Percentiles rank a stretch among this genome's conserved stretches.
These are phyloP conservation scores for Anguilla rostrata DNA, from an alignment of 2,113 vertebrate genomes.

Conservation along the genomic window DNA sequence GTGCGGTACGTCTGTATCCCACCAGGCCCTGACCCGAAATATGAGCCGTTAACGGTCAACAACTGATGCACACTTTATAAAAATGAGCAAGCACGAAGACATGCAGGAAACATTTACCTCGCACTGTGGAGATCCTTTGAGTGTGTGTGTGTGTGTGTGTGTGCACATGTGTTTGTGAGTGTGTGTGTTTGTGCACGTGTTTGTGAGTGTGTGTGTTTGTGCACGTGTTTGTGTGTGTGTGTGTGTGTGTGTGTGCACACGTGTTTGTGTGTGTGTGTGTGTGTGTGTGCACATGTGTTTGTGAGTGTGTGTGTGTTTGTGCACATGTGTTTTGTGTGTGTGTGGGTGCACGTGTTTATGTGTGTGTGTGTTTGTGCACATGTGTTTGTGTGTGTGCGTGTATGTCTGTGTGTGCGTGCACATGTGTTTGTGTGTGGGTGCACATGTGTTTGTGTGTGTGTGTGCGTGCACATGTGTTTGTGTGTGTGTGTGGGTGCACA, in stretches of 20 bases:
- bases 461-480: not conserved
- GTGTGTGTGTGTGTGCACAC: not conserved
- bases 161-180: not conserved
- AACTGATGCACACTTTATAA: not conserved
- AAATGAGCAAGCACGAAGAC: not conserved
- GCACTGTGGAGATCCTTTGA: not conserved
- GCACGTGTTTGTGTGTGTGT: no score
- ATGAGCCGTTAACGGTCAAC: no score
- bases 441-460: no score
- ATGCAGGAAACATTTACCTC: not conserved
- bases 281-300: not conserved
- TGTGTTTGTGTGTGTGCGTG: no score
- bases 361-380: not conserved
- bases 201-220: not conserved
- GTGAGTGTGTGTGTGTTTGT: conserved; percentile 2
- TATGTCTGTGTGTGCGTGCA: no score
- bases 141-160: not conserved
- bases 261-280: no score
- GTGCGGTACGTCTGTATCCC: not conserved
- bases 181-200: no score
- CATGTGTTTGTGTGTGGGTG: no score
- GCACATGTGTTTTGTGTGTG: not conserved
- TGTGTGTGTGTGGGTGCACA: conserved; percentile 2
- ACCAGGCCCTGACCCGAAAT: no score
- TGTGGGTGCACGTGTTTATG: not conserved